A percentile compares a stretch with the other conserved stretches of the same genome.
Evolutionary conservation across 2,797 vertebrate species (phyloP).

Genomic region (Falco berigora): DNA sequence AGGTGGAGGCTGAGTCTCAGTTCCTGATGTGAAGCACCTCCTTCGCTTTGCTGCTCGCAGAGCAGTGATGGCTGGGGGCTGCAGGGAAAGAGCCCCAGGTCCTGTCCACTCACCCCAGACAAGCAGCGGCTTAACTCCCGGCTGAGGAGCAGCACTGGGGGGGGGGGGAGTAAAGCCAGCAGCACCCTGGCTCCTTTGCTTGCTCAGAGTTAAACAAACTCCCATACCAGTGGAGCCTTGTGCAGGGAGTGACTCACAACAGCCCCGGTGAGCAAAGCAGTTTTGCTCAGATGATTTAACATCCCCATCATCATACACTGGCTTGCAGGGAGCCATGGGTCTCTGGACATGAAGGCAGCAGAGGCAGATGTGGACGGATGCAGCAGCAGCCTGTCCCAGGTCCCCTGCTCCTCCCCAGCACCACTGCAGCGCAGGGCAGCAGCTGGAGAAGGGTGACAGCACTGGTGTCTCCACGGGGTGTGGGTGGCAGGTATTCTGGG

Average conservation of each 20-base stretch:
- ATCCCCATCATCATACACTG: background rate
- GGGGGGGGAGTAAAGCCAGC: background rate
- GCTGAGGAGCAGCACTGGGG: background rate
- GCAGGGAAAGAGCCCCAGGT: background rate
- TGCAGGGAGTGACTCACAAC: background rate
- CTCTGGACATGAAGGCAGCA: background rate
- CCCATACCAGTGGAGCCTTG: background rate
- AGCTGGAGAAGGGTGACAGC: background rate
- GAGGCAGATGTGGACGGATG: background rate
- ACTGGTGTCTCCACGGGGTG: accelerated
- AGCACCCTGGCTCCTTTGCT: background rate
- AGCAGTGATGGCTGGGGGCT: background rate
- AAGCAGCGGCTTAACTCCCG: background rate
- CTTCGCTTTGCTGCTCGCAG: background rate
- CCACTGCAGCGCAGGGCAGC: background rate
- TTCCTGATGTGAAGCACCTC: background rate
- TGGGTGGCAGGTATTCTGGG: background rate
- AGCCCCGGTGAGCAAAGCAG: background rate
- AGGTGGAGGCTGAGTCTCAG: background rate
- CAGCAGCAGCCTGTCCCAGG: background rate
- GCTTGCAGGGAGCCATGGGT: background rate
- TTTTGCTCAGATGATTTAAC: background rate
- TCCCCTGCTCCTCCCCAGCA: background rate
- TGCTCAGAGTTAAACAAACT: background rate
- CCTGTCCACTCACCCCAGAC: background rate